Evolutionary conservation across 2,113 vertebrate species (phyloP).

Genomic region (Pseudopodoces humilis): DNA sequence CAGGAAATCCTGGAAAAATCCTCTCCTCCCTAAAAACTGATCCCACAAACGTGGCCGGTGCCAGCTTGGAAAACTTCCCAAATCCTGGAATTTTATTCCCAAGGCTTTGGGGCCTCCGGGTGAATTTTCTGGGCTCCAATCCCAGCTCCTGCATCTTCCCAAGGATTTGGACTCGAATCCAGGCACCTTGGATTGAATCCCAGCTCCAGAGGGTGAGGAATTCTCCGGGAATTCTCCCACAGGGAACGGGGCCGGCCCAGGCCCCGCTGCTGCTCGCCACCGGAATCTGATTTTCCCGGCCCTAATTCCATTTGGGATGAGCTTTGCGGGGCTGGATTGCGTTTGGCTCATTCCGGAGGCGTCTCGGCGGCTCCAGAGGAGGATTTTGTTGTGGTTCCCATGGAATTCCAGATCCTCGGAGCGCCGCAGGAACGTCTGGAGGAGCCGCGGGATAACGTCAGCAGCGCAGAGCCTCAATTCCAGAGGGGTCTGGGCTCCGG

Average conservation of each 20-base stretch:
- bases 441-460: neutral
- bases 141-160: neutral
- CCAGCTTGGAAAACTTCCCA: neutral
- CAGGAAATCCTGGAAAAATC: neutral
- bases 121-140: neutral
- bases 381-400: neutral
- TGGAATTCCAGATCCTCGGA: neutral
- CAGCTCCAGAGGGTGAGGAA: neutral
- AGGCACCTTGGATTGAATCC: neutral
- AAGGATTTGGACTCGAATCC: accelerated
- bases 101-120: neutral
- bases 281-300: constrained; percentile 15
- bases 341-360: constrained; percentile 23
- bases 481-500: neutral
- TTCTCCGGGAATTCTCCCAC: neutral
- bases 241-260: neutral
- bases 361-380: neutral
- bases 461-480: neutral
- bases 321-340: constrained; percentile 3
- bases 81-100: neutral
- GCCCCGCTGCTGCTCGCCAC: neutral
- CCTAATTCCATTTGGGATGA: constrained; percentile 40
- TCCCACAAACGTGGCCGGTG: accelerated
- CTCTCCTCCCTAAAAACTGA: neutral
- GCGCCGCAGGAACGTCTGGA: no score